These are phyloP conservation scores for Zoanthus gigantus DNA, from an alignment of 92 coral and sea anemone species.

Conservation along the genomic window DNA sequence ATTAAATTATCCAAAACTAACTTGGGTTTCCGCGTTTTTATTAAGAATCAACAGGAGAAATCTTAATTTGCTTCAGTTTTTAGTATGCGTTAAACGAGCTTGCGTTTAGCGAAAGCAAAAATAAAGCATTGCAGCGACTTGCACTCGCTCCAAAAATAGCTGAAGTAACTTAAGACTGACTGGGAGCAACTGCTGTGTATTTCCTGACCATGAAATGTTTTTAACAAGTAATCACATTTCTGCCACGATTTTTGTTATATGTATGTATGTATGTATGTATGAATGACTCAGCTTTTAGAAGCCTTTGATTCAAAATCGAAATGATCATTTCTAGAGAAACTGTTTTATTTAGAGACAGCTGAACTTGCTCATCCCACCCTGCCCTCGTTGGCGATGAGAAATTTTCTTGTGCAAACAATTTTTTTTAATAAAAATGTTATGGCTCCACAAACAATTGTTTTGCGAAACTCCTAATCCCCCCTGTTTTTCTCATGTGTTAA, in stretches of 20 bases:
- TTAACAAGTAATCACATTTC: constrained; percentile 23
- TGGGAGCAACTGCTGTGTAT: constrained; percentile 25
- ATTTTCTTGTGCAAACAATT: background rate
- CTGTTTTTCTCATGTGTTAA: background rate
- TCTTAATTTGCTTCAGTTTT: background rate
- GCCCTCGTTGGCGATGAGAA: background rate
- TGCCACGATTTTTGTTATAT: constrained; percentile 7
- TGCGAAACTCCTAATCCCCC: too few species aligned
- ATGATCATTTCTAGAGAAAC: background rate
- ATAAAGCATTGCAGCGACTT: constrained; percentile 21
- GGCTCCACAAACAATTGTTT: background rate
- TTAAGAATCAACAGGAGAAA: constrained; percentile 13
- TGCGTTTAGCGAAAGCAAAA: constrained; percentile 5
- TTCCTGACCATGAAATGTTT: constrained; percentile 23
- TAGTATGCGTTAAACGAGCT: too few species aligned
- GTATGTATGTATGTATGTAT: constrained; percentile 23
- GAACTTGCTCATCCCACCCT: background rate
- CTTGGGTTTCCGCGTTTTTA: constrained; percentile 5
- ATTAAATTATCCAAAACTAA: too few species aligned
- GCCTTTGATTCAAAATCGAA: constrained; percentile 18
- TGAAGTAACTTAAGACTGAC: constrained; percentile 20
- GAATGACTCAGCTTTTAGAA: constrained; percentile 10
- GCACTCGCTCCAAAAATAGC: constrained; percentile 25
- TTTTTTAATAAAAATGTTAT: background rate
- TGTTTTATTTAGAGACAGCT: constrained; percentile 2